These are phyloP conservation scores for Thryonomys swinderianus DNA, from an alignment of 2,113 vertebrate species.

Conservation along the genomic window DNA sequence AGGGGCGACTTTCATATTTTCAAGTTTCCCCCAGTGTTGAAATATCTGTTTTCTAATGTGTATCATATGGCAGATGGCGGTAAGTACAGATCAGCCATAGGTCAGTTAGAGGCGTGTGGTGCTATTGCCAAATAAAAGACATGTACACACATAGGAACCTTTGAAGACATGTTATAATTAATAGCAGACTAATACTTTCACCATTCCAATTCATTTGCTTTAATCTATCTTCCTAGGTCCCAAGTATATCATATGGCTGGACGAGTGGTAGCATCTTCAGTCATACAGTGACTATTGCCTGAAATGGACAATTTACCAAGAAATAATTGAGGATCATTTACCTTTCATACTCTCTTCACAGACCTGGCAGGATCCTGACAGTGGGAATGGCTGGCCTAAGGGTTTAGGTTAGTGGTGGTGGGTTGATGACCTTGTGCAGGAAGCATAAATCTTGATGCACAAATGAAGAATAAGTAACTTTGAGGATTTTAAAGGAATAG, in stretches of 20 bases:
- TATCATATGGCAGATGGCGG: background rate
- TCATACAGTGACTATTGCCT: background rate
- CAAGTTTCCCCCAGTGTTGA: background rate
- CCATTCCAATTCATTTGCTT: background rate
- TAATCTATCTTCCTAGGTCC: background rate
- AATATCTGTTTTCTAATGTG: background rate
- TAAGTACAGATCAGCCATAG: background rate
- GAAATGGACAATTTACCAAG: background rate
- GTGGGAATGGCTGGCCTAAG: background rate
- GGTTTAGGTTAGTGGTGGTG: background rate
- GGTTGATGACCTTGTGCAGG: background rate
- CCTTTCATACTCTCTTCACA: background rate
- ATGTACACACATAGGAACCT: background rate
- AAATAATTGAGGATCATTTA: background rate
- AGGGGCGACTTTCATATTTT: background rate
- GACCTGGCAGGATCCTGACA: background rate
- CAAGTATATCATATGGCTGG: background rate
- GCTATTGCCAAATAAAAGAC: background rate
- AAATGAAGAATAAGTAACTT: background rate
- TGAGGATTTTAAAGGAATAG: background rate
- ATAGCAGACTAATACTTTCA: background rate
- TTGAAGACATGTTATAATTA: background rate
- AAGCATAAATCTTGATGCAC: background rate
- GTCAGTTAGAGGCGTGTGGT: background rate
- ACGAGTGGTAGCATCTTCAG: background rate